Conservation (phyloP, 2,797 vertebrate genomes). For the Dryobates pubescens region DNA sequence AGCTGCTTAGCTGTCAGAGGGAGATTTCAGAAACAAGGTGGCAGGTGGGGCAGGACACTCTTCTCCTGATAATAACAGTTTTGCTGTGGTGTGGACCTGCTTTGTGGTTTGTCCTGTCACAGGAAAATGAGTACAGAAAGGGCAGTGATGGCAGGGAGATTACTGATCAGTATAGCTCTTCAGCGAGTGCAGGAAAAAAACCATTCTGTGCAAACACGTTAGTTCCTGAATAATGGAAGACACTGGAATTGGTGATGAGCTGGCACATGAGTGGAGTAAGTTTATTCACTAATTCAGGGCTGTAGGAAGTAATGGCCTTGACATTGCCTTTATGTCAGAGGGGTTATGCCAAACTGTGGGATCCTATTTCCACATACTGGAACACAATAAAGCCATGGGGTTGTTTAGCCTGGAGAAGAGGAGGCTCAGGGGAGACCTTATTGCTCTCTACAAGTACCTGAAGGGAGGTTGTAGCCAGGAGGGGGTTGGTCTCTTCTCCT, state of each 20-base stretch:
- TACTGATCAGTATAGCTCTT: background rate
- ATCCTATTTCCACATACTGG: background rate
- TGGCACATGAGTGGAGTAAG: background rate
- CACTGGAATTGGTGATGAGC: accelerated
- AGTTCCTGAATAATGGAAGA: background rate
- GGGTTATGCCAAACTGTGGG: background rate
- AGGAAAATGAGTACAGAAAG: background rate
- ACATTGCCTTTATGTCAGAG: background rate
- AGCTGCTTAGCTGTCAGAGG: background rate
- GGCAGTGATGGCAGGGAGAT: background rate
- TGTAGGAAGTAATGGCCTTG: background rate
- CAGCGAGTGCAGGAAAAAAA: background rate
- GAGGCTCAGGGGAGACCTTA: too few species aligned
- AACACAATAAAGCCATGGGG: background rate
- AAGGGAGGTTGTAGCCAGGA: too few species aligned
- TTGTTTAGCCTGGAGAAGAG: too few species aligned
- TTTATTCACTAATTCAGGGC: background rate
- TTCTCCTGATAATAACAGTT: background rate
- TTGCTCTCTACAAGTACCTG: too few species aligned
- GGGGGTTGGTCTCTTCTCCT: too few species aligned
- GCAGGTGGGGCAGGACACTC: background rate
- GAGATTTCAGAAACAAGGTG: background rate
- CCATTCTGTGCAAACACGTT: background rate
- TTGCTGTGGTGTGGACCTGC: background rate
- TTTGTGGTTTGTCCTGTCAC: background rate